Percentiles rank a stretch among this genome's conserved stretches.
Conservation (phyloP, 2,797 vertebrate species). For the Chrysocyon brachyurus region DNA sequence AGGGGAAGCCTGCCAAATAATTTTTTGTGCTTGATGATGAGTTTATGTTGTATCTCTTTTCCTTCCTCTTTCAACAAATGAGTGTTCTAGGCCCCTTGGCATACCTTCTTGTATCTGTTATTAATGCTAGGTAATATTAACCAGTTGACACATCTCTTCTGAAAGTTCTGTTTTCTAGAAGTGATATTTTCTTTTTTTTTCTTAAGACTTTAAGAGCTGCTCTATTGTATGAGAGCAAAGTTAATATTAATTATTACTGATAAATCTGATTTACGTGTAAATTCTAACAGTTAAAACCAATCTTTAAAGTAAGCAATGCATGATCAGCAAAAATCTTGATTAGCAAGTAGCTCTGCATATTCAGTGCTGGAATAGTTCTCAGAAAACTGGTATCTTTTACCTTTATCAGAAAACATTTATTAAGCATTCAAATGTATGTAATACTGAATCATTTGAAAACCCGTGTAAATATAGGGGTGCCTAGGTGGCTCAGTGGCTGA, state of each 20-base stretch:
- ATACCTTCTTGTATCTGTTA: constrained; percentile 11
- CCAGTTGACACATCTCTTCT: constrained; percentile 34
- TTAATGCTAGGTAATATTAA: constrained; percentile 11
- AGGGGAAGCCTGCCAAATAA: not conserved
- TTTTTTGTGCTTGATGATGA: constrained; percentile 41
- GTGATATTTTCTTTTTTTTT: constrained; percentile 17
- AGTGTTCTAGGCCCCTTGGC: not conserved
- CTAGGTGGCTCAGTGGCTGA: not conserved
- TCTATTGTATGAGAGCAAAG: constrained; percentile 5
- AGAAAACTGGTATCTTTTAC: constrained; percentile 20
- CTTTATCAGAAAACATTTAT: constrained; percentile 58
- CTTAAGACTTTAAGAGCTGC: constrained; percentile 55
- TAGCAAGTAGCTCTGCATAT: not conserved
- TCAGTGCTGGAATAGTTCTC: not conserved
- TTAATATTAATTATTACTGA: constrained; percentile 40
- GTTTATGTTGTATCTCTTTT: constrained; percentile 60
- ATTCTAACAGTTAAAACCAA: constrained; percentile 1
- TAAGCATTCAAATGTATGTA: constrained; percentile 49
- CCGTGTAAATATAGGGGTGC: not conserved
- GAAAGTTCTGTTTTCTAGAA: constrained; percentile 55
- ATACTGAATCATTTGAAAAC: constrained; percentile 43
- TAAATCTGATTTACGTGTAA: constrained; percentile 13
- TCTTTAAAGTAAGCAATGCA: not conserved
- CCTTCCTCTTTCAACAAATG: not conserved
- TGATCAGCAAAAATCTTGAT: constrained; percentile 50